phyloP scores from a whole-genome alignment of 2,888 invertebrate species.

The Scaptomyza tumidula region DNA sequence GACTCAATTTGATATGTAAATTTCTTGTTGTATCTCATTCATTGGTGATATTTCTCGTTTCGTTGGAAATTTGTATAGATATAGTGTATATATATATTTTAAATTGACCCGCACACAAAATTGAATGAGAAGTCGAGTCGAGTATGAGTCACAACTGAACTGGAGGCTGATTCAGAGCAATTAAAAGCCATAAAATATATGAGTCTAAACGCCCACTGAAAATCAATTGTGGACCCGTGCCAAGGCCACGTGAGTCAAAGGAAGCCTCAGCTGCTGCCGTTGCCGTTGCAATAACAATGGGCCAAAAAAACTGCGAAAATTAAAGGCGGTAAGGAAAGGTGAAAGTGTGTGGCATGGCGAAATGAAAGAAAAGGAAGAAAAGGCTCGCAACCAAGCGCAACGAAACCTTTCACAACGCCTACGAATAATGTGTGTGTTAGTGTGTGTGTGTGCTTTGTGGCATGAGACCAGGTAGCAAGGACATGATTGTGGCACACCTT shows the following conservation, averaged over 20 bases:
- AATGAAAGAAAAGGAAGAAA: constrained; percentile 11
- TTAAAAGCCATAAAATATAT: constrained; percentile 36
- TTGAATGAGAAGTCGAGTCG: background rate
- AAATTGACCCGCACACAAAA: constrained; percentile 27
- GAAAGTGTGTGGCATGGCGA: constrained; percentile 67
- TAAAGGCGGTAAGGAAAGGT: constrained; percentile 55
- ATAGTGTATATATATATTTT: background rate
- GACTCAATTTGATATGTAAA: constrained; percentile 66
- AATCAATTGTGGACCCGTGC: constrained; percentile 58
- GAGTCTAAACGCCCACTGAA: constrained; percentile 19
- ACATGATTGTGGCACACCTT: constrained; percentile 36
- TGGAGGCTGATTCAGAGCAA: constrained; percentile 45
- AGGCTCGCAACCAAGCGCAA: constrained; percentile 50
- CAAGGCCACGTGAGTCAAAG: constrained; percentile 52
- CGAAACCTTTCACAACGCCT: constrained; percentile 63
- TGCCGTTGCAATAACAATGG: constrained; percentile 47
- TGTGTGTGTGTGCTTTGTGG: constrained; percentile 14
- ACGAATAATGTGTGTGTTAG: constrained; percentile 20
- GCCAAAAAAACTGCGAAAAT: constrained; percentile 39
- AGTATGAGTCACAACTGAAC: constrained; percentile 42
- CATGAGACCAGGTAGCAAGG: constrained; percentile 63
- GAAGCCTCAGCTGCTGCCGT: constrained; percentile 46
- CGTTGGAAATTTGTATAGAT: constrained; percentile 43
- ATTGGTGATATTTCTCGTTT: constrained; percentile 64
- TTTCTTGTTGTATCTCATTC: constrained; percentile 43